Evolutionary conservation across 2,888 invertebrate genomes (phyloP).

Genomic region (Chouioia cunea): DNA sequence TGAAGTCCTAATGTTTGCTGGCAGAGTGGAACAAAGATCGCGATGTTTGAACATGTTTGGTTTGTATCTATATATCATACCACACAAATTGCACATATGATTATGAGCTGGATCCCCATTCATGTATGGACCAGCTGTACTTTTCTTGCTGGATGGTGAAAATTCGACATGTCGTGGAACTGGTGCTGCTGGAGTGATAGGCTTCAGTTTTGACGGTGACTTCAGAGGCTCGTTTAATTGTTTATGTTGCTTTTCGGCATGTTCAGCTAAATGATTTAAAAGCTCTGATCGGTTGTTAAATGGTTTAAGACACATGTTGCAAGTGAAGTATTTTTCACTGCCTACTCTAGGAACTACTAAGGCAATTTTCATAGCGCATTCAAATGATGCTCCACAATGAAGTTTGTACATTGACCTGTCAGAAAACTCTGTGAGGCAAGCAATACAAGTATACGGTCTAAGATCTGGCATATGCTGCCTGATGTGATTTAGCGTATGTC

Average conservation of each 20-base stretch:
- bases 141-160: conserved; percentile 2
- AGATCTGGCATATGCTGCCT: conserved; percentile 65
- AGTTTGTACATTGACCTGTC: conserved; percentile 63
- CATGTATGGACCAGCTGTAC: conserved; percentile 57
- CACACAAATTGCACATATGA: conserved; percentile 62
- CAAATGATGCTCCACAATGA: conserved; percentile 66
- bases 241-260: conserved; percentile 60
- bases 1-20: conserved; percentile 55
- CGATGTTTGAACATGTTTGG: conserved; percentile 62
- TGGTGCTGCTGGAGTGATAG: conserved; percentile 40
- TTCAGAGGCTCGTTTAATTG: conserved; percentile 51
- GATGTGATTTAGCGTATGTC: conserved; percentile 63
- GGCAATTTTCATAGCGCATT: conserved; percentile 73
- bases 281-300: conserved; percentile 60
- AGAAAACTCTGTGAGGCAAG: conserved; percentile 63
- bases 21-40: conserved; percentile 56
- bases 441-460: conserved; percentile 64
- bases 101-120: conserved; percentile 64
- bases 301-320: conserved; percentile 65
- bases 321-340: conserved; percentile 64
- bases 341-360: conserved; percentile 63
- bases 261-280: conserved; percentile 60
- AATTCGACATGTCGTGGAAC: conserved; percentile 9
- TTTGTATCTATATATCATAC: conserved; percentile 65
- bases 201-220: conserved; percentile 54